Evolutionary conservation across 2,888 invertebrate genomes (phyloP), one percentile per base, ranked within the genome.

Genomic region (Elmis aenea): DNA sequence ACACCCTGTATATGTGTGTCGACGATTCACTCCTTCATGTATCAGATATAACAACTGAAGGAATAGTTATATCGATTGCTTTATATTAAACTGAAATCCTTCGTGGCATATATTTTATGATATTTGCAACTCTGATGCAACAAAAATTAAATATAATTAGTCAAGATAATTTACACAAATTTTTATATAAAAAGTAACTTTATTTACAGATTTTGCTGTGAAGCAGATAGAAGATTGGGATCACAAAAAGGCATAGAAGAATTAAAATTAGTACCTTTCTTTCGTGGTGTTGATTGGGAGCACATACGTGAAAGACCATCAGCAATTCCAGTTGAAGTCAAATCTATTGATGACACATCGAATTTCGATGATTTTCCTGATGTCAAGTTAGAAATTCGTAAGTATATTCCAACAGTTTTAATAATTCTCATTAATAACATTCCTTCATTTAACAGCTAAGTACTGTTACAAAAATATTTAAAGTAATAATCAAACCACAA

Each of bases 341-440:
- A 90, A 66, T 95, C 96, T 51, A 99, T 99, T 58, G 99, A 99
- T 68, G 99, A 99, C 70, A 99, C 99, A 24, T 96, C 96, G 51
- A 99, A 99, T 74, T 99, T 99, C 69, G 99, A 99, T 72, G 99
- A 99, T 61, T 99, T 99, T 77, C 97, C 97, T 3, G 97, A 99
- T 71, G 95, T 95, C 59, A 96, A 97, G 67, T 79, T 97, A 53
- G 92, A 94, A 76, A 94, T 96, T 74, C 94, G 95, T 95, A 78
- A 83, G 92, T 82, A 26, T 35, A 34, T 36, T 8, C n/a, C 13
- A n/a, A n/a, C n/a, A n/a, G n/a, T 23, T 23, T n/a, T 23, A 11
- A 23, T 23, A 11, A 6, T 5, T 3, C 3, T 21, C n/a, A n/a
- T 25, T n/a, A 25, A n/a, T 25, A 8, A 9, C 6, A 8, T 9